Evolutionary conservation across 2,113 vertebrate genomes (phyloP).

Genomic region (Halcyon malimbica): DNA sequence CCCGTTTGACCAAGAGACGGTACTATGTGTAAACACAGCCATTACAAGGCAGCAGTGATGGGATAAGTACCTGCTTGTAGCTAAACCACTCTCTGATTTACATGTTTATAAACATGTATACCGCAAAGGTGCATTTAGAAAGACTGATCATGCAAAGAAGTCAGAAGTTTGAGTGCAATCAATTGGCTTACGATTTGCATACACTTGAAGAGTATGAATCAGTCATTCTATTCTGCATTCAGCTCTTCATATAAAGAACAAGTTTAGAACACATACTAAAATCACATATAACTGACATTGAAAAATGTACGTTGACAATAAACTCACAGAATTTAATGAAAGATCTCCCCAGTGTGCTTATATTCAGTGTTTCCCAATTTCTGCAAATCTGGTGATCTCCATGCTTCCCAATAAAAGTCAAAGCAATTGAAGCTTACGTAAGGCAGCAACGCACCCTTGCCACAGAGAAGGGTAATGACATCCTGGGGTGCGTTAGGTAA

Average conservation of each 20-base stretch:
- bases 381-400: too few species aligned
- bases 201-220: neutral
- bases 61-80: neutral
- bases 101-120: neutral
- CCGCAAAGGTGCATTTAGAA: neutral
- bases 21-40: neutral
- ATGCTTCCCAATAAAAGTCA: too few species aligned
- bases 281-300: too few species aligned
- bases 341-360: too few species aligned
- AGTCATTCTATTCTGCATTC: too few species aligned
- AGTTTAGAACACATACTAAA: too few species aligned
- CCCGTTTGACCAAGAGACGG: neutral
- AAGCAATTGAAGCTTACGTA: too few species aligned
- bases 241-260: too few species aligned
- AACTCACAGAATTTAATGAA: too few species aligned
- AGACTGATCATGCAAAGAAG: neutral
- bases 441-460: rapidly evolving
- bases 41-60: neutral
- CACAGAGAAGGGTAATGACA: rapidly evolving
- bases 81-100: neutral
- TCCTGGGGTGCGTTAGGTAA: neutral
- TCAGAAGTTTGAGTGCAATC: neutral
- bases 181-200: neutral
- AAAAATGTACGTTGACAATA: too few species aligned
- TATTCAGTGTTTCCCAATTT: too few species aligned